These are phyloP conservation scores for Machimus rusticus DNA, from an alignment of 2,888 invertebrate species.

Conservation along the genomic window DNA sequence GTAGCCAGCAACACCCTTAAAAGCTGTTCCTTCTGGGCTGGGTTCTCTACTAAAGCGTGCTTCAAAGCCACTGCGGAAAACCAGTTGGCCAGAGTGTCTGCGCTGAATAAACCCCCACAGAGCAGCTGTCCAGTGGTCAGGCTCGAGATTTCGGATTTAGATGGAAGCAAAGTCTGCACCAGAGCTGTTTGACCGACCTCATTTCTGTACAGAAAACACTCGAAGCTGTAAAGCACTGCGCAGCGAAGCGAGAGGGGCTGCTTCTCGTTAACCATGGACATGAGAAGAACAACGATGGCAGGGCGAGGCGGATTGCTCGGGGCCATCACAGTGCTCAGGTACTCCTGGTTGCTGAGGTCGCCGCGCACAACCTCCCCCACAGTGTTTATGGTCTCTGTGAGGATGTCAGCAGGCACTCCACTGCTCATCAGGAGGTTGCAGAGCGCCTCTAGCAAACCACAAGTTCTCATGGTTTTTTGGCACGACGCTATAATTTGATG, in stretches of 20 bases:
- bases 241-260: constrained; percentile 90
- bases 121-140: constrained; percentile 87
- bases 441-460: constrained; percentile 80
- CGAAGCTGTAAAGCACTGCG: constrained; percentile 96
- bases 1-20: constrained; percentile 90
- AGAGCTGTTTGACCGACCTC: constrained; percentile 86
- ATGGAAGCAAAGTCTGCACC: constrained; percentile 91
- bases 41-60: constrained; percentile 88
- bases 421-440: constrained; percentile 94
- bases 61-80: constrained; percentile 91
- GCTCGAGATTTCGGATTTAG: constrained; percentile 76
- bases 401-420: constrained; percentile 94
- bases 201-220: constrained; percentile 94
- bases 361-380: constrained; percentile 93
- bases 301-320: constrained; percentile 94
- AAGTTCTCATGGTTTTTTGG: constrained; percentile 87
- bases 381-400: constrained; percentile 95
- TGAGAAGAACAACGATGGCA: constrained; percentile 90
- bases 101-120: constrained; percentile 90
- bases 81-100: constrained; percentile 92
- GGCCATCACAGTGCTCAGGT: constrained; percentile 87
- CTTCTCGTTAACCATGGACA: constrained; percentile 99
- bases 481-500: constrained; percentile 81
- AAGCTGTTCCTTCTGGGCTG: constrained; percentile 86
- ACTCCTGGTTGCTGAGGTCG: constrained; percentile 89